Percentiles rank a stretch among this genome's conserved stretches.
phyloP scores from a whole-genome alignment of 2,797 vertebrate genomes.

The Decapterus maruadsi region DNA sequence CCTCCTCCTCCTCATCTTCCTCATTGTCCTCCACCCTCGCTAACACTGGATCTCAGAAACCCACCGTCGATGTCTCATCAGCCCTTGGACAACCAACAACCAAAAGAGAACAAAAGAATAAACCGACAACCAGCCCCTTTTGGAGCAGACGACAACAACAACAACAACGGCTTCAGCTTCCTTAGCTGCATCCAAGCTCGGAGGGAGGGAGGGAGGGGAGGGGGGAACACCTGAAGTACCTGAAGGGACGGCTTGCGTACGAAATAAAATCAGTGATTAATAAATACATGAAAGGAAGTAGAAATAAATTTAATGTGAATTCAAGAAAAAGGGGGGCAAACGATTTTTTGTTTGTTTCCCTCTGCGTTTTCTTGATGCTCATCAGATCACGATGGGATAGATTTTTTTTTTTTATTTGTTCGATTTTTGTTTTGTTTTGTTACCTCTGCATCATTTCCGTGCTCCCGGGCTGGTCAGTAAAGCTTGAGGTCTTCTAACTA shows the following conservation, averaged over 20 bases:
- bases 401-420: conserved; percentile 46
- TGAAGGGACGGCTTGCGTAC: conserved; percentile 73
- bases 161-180: conserved; percentile 34
- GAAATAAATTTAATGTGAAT: conserved; percentile 66
- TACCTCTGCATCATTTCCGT: conserved; percentile 47
- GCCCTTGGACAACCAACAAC: conserved; percentile 78
- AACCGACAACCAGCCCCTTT: conserved; percentile 22
- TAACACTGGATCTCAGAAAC: conserved; percentile 83
- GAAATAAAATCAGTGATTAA: conserved; percentile 47
- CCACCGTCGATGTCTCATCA: conserved; percentile 83
- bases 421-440: too few species aligned
- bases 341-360: conserved; percentile 81
- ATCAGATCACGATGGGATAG: conserved; percentile 84
- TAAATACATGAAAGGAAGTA: conserved; percentile 39
- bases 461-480: conserved; percentile 56
- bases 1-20: conserved; percentile 71
- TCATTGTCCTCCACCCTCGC: conserved; percentile 69
- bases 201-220: too few species aligned
- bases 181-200: conserved; percentile 2
- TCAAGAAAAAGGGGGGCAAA: conserved; percentile 27
- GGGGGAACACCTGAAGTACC: conserved; percentile 60
- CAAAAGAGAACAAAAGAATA: conserved; percentile 46
- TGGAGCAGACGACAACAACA: conserved; percentile 1
- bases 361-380: conserved; percentile 85
- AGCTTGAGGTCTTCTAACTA: conserved; percentile 53